Evolutionary conservation across 2,888 invertebrate species (phyloP).

Genomic region (Andrena camellia): DNA sequence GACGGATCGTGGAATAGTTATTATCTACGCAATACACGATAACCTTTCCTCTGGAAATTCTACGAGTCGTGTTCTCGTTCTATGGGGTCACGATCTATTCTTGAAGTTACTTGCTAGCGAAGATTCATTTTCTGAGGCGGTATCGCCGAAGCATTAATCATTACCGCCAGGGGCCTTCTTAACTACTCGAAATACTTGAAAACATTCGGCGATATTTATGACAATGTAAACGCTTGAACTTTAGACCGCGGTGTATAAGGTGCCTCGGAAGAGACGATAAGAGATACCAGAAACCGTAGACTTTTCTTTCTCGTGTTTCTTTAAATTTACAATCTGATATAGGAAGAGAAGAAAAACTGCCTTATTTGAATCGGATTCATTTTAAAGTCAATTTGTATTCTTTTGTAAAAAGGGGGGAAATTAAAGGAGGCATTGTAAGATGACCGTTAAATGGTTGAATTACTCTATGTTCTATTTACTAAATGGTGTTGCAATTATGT

Average conservation of each 20-base stretch:
- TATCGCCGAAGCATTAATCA: constrained; percentile 22
- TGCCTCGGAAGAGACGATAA: neutral
- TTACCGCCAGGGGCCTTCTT: neutral
- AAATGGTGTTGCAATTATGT: too few species aligned
- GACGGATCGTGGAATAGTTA: neutral
- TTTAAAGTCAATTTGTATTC: too few species aligned
- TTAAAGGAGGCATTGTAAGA: too few species aligned
- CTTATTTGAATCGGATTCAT: too few species aligned
- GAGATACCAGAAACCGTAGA: too few species aligned
- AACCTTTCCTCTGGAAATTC: constrained; percentile 32
- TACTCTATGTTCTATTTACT: too few species aligned
- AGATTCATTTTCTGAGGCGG: neutral
- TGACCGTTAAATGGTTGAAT: too few species aligned
- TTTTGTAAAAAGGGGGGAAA: too few species aligned
- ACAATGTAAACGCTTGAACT: constrained; percentile 20
- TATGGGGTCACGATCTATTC: constrained; percentile 20
- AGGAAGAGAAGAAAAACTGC: too few species aligned
- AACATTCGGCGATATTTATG: constrained; percentile 19
- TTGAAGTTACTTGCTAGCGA: constrained; percentile 5
- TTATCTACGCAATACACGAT: constrained; percentile 18
- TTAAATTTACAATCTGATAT: too few species aligned
- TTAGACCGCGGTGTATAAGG: neutral
- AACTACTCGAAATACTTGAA: constrained; percentile 3
- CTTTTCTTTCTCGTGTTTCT: too few species aligned
- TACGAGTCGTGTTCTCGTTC: neutral